phyloP scores from a whole-genome alignment of 2,113 vertebrate species.

The Tetrax tetrax region DNA sequence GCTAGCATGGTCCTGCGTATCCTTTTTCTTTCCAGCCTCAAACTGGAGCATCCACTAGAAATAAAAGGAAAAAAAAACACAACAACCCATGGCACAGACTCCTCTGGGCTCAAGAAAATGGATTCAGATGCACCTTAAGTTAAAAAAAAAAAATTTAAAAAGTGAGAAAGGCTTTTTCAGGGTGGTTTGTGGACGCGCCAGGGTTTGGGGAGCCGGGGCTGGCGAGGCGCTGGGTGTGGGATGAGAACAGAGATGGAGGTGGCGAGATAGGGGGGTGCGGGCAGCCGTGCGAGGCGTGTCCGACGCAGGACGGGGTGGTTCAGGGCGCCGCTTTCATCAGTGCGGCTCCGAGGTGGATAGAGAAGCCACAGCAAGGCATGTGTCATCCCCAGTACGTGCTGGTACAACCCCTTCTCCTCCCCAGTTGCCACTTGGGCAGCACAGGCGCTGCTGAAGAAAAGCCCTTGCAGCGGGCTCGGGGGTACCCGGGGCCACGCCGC shows the following conservation, averaged over 20 bases:
- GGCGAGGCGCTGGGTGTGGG: not conserved
- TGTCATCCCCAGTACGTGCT: not conserved
- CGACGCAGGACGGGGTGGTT: not conserved
- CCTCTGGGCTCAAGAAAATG: not conserved
- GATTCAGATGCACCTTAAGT: not conserved
- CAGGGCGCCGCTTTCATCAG: not conserved
- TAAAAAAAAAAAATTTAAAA: not conserved
- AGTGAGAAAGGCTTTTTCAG: not conserved
- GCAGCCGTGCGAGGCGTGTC: slow-evolving; percentile 17
- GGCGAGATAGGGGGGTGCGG: not conserved
- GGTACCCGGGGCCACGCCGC: fast-evolving
- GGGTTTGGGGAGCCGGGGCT: not conserved
- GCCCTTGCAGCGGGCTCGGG: not conserved
- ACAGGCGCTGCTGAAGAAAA: not conserved
- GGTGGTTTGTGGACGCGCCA: not conserved
- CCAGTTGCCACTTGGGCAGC: not conserved
- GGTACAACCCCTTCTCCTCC: not conserved
- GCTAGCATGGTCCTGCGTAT: fast-evolving
- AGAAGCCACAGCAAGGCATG: not conserved
- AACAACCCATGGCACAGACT: not conserved
- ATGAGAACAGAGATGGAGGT: not conserved
- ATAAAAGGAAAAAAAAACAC: not conserved
- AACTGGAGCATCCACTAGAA: not conserved
- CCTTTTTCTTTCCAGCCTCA: not conserved
- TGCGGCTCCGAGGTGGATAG: not conserved